Evolutionary conservation across 1,140 invertebrate genomes (phyloP), one percentile per base, ranked within the genome.

Genomic region (Megathymus violae): DNA sequence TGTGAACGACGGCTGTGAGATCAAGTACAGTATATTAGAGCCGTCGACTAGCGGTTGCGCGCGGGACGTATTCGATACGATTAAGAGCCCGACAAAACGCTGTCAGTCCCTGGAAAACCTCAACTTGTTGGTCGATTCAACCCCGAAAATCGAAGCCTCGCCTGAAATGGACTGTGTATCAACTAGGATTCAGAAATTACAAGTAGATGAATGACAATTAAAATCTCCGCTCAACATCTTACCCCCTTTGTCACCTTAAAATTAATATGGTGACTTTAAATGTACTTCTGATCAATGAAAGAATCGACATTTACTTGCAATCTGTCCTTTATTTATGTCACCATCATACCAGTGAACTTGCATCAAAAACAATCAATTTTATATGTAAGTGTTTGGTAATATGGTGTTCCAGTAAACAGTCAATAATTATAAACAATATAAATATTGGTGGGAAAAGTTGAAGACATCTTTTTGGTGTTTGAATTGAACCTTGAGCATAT

Each of bases 121-220:
- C 4, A 88, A 86, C 54, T 71, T 91, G 34, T 71, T 74, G 3
- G 64, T 81, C 43, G 88, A 91, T 4, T 27, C 74, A 3, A 76
- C 72, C 11, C 47, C 73, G n/a, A 74, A 70, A 9, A 17, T 71
- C 1, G 88, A 91, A 58, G 69, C 68, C 17, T 88, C 85, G 7
- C 85, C 86, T 10, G 88, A 91, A 60, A 86, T 89, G 86, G 88
- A 91, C 34, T 83, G 88, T 74, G 80, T 91, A 27, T 91, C 88
- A 9, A 91, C 81, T 38, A 77, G 80, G 44, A 89, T 91, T 54
- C 82, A 91, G 64, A 91, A 89, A 59, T 64, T 91, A 27, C 86
- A 91, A 69, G 88, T 91, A 38, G 84, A 91, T 69, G 88, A 91
- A 88, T 91, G 88, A 91, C 85, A 83, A 40, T 62, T 52, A 59